Evolutionary conservation across 92 coral and sea anemone species (phyloP).

Genomic region (Meandrina meandrites): DNA sequence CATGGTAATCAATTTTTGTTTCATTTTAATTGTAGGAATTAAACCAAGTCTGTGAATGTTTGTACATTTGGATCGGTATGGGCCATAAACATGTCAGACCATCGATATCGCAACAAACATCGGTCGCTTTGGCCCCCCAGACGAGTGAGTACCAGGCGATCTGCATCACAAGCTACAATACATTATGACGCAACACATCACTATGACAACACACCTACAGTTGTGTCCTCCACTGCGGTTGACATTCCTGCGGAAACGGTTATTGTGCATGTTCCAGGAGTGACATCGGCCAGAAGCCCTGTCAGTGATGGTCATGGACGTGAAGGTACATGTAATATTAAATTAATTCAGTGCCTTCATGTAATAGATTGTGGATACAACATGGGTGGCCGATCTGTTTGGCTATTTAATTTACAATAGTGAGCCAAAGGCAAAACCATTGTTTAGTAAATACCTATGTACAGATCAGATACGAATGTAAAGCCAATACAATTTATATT

Average conservation of each 20-base stretch:
- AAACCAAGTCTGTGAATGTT: not conserved
- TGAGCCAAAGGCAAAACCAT: no score
- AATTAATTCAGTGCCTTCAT: no score
- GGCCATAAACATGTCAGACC: conserved; percentile 34
- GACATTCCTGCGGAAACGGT: conserved; percentile 45
- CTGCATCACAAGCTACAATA: conserved; percentile 32
- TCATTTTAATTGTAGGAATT: not conserved
- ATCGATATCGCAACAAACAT: conserved; percentile 49
- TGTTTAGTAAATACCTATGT: no score
- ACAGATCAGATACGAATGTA: no score
- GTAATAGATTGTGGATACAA: no score
- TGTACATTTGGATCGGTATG: conserved; percentile 19
- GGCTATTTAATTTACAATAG: no score
- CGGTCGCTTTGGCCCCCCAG: conserved; percentile 44
- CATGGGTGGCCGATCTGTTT: no score
- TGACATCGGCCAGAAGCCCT: conserved; percentile 11
- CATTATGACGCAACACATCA: conserved; percentile 21
- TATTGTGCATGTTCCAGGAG: conserved; percentile 43
- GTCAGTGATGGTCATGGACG: conserved; percentile 11
- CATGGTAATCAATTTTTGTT: not conserved
- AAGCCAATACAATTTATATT: no score
- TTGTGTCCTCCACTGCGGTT: not conserved
- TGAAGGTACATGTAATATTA: not conserved
- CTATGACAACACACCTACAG: conserved; percentile 23
- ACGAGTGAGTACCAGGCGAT: conserved; percentile 33